phyloP scores from a whole-genome alignment of 1,140 invertebrate species.

The Danaus plexippus region DNA sequence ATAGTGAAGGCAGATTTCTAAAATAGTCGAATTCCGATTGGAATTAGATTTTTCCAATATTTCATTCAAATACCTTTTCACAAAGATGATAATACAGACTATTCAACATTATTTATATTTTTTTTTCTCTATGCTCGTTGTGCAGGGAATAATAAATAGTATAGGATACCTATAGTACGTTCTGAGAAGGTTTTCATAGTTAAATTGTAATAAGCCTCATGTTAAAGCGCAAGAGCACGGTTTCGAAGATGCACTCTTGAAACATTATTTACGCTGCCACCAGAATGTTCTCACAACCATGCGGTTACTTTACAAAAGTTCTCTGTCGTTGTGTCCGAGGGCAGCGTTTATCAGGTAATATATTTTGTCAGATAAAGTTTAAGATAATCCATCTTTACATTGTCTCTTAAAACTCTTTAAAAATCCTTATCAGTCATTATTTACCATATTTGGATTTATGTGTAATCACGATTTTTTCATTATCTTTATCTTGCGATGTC shows the following conservation, averaged over 20 bases:
- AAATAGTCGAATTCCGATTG: slow-evolving; percentile 6
- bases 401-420: neutral
- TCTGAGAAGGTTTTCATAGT: too few species aligned
- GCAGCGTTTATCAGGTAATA: slow-evolving; percentile 53
- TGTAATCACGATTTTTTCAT: too few species aligned
- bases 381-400: slow-evolving; percentile 2
- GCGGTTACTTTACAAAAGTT: slow-evolving; percentile 49
- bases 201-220: slow-evolving; percentile 1
- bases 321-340: slow-evolving; percentile 54
- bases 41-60: neutral
- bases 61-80: too few species aligned
- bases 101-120: too few species aligned
- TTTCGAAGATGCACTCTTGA: slow-evolving; percentile 52
- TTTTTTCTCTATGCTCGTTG: too few species aligned
- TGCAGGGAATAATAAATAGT: too few species aligned
- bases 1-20: slow-evolving; percentile 1
- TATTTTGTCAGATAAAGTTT: neutral
- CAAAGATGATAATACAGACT: too few species aligned
- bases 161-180: too few species aligned
- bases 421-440: too few species aligned
- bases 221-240: slow-evolving; percentile 39
- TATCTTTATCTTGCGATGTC: too few species aligned
- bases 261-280: slow-evolving; percentile 26
- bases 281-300: slow-evolving; percentile 35
- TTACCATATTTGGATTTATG: too few species aligned